Base-by-base conservation (phyloP, 1,140 invertebrate genomes). In the Drosophila neocordata region DNA sequence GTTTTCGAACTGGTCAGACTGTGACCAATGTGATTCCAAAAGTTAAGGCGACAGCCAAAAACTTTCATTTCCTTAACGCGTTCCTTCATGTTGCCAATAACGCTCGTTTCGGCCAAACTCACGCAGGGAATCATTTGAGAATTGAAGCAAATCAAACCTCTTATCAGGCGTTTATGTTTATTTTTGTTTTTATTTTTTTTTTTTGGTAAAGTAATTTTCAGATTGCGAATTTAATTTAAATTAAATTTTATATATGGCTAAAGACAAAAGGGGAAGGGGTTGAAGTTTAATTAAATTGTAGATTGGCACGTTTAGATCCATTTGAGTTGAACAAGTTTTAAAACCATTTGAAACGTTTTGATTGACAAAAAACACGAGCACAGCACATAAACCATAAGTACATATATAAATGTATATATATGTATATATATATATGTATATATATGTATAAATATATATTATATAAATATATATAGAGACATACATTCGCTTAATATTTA, bases 61-160 rank as follows among this genome's bases (percentile, higher is more conserved):
- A 92, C 91, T 71, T 91, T 91, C 91, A 92, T 92, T 79, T 92
- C 91, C 81, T 91, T 92, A 61, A 92, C 91, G 68, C 91, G 90
- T 69, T 92, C 91, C 87, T 92, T 92, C 90, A 92, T 92, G 75
- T 91, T 92, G 80, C 89, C 90, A 74, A 92, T 91, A 62, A 92
- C 91, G 79, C 91, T 92, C 76, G 91, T 92, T 89, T 92, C 91
- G 69, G 91, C 89, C 64, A 92, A 77, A 82, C 91, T 92, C 64
- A 91, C 91, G 76, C 91, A 92, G 83, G 91, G 91, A 82, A 92
- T 92, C 91, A 92, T 92, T 78, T 78, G 83, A 65, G 68, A 65
- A 63, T 51, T 59, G 61, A 48, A 56, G 13, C n/a, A 48, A 65
- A 41, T 35, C 37, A 65, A 65, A 65, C 64, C 41, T 38, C 64